phyloP scores from a whole-genome alignment of 2,113 vertebrate species.

The Acrocephalus kingi region DNA sequence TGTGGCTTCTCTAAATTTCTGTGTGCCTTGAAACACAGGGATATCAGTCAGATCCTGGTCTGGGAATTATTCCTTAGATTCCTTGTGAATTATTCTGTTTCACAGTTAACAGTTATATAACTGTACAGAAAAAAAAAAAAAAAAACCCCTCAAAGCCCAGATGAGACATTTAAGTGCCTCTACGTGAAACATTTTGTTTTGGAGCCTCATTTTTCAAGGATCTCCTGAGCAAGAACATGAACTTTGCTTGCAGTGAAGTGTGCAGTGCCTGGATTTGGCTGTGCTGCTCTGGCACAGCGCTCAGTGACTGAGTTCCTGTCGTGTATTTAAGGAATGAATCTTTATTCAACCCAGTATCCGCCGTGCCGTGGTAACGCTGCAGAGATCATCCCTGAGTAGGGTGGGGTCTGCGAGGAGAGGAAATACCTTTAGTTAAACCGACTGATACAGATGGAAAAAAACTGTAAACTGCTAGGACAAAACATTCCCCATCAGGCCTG shows the following conservation, averaged over 20 bases:
- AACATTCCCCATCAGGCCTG: background rate
- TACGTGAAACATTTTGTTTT: background rate
- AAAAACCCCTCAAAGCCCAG: background rate
- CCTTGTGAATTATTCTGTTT: background rate
- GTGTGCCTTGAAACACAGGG: background rate
- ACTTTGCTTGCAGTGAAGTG: background rate
- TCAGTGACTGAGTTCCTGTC: background rate
- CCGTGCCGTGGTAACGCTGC: background rate
- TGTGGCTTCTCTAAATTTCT: background rate
- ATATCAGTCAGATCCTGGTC: background rate
- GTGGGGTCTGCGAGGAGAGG: background rate
- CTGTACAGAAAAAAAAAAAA: background rate
- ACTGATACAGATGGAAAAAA: slow-evolving; percentile 13
- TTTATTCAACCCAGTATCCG: background rate
- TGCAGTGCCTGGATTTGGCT: background rate
- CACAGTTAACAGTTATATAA: background rate
- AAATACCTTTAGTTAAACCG: slow-evolving; percentile 23
- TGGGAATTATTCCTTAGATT: background rate
- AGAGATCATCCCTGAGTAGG: background rate
- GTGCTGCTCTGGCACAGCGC: background rate
- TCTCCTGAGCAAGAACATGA: background rate
- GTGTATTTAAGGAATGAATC: background rate
- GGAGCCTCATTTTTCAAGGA: background rate
- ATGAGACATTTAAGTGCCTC: background rate
- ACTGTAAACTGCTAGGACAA: background rate